A percentile compares a stretch with the other conserved stretches of the same genome.
Evolutionary conservation across 2,888 invertebrate genomes (phyloP).

Genomic region (Rhaphigaster nebulosa): DNA sequence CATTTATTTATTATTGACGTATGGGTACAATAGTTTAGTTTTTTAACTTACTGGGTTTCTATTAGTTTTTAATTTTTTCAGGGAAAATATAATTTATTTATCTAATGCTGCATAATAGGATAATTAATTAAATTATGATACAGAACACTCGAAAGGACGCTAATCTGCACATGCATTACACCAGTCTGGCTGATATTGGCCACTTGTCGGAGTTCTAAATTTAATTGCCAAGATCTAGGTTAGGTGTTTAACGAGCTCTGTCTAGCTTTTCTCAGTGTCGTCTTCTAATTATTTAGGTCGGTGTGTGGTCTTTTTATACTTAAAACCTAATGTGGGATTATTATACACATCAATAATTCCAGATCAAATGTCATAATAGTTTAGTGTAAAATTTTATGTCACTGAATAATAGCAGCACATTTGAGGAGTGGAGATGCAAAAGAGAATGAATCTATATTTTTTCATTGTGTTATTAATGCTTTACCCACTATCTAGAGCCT

Average conservation of each 20-base stretch:
- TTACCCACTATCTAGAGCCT: too few species aligned
- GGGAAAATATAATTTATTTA: not conserved
- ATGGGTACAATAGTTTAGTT: too few species aligned
- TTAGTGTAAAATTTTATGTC: too few species aligned
- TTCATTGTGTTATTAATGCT: too few species aligned
- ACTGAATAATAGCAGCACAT: too few species aligned
- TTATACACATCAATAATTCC: not conserved
- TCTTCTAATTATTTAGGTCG: slow-evolving; percentile 30
- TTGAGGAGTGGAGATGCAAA: too few species aligned
- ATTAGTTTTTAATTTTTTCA: too few species aligned
- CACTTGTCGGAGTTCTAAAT: slow-evolving; percentile 12
- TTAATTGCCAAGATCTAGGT: slow-evolving; percentile 26
- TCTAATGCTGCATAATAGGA: not conserved
- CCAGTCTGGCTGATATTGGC: not conserved
- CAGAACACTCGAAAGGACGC: not conserved
- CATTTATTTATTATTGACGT: too few species aligned
- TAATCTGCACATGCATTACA: not conserved
- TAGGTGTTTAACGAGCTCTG: not conserved
- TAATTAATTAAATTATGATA: not conserved
- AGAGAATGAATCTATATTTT: too few species aligned
- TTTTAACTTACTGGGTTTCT: too few species aligned
- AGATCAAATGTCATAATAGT: not conserved
- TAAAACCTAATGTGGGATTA: not conserved
- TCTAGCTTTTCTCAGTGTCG: not conserved
- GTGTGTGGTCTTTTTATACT: not conserved